A percentile compares a stretch with the other conserved stretches of the same genome.
Conservation (phyloP, 2,888 invertebrate genomes). For the Andrena minutula region DNA sequence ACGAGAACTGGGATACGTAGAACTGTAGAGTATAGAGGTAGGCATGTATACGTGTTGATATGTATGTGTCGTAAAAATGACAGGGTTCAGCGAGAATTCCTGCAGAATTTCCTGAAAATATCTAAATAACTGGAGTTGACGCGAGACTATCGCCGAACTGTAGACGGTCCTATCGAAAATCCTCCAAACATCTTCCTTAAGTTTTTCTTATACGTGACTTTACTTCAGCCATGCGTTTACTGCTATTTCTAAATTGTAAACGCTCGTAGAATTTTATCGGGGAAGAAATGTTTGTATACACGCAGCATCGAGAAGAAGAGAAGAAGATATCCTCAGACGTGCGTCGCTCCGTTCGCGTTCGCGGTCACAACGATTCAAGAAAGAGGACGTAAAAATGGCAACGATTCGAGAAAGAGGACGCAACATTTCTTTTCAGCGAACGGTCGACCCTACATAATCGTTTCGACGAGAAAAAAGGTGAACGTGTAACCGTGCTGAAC, state of each 20-base stretch:
- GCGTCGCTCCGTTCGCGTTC: slow-evolving; percentile 9
- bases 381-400: not conserved
- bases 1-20: not conserved
- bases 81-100: not conserved
- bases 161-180: slow-evolving; percentile 1
- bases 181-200: not conserved
- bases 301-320: not conserved
- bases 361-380: slow-evolving; percentile 1
- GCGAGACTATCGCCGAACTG: not conserved
- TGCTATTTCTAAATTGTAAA: not conserved
- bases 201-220: no score
- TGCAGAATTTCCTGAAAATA: not conserved
- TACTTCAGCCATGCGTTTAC: not conserved
- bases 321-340: not conserved
- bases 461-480: not conserved
- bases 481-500: slow-evolving; percentile 8
- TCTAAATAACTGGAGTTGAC: not conserved
- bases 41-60: not conserved
- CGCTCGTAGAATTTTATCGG: slow-evolving; percentile 12
- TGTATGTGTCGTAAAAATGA: not conserved
- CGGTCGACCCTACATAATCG: slow-evolving; percentile 5
- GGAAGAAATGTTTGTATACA: slow-evolving; percentile 1
- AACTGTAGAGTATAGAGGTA: no score
- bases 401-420: not conserved
- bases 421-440: slow-evolving; percentile 7